Conservation (phyloP, 2,888 invertebrate genomes). For the Agrochola lychnidis region DNA sequence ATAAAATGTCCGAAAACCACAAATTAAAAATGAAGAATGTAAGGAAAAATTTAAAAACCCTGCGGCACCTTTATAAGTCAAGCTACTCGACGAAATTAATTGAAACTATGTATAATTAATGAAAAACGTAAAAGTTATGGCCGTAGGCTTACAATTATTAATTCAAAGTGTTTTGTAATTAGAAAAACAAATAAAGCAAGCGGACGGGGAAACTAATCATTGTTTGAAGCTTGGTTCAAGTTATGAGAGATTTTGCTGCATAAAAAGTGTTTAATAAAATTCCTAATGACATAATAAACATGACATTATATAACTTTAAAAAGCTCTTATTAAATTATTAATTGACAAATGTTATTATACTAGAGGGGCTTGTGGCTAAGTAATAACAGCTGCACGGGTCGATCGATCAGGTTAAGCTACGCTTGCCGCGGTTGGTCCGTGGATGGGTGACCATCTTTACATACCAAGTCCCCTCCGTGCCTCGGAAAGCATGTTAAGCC, state of each 20-base stretch:
- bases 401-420: no score
- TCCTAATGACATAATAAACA: no score
- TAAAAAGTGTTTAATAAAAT: no score
- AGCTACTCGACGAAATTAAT: slow-evolving; percentile 33
- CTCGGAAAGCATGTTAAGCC: no score
- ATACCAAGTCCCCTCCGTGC: no score
- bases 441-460: no score
- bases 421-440: no score
- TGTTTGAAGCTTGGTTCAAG: slow-evolving; percentile 34
- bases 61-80: slow-evolving; percentile 1
- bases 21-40: background rate
- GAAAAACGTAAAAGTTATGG: slow-evolving; percentile 55
- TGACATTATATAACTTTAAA: no score
- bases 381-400: no score
- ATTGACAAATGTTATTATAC: no score
- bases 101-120: slow-evolving; percentile 62
- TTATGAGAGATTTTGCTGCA: background rate
- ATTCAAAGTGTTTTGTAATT: slow-evolving; percentile 70
- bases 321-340: no score
- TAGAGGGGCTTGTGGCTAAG: no score
- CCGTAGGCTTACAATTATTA: slow-evolving; percentile 62
- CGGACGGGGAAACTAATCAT: slow-evolving; percentile 49
- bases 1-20: background rate
- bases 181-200: slow-evolving; percentile 62
- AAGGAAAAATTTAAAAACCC: background rate